Evolutionary conservation across 2,113 vertebrate species (phyloP).

Genomic region (Caloenas nicobarica): DNA sequence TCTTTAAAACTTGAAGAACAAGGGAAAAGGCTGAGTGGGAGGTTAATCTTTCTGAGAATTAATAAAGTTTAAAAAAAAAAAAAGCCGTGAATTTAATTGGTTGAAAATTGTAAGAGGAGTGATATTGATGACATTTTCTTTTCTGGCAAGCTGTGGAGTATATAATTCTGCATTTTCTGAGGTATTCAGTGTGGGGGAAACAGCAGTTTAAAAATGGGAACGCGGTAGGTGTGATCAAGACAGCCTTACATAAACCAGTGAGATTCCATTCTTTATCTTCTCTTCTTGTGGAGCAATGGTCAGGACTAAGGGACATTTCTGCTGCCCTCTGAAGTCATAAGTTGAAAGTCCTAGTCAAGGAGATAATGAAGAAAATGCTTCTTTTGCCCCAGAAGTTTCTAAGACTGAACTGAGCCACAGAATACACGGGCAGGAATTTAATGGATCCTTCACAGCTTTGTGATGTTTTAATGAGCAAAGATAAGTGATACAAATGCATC

Average conservation of each 20-base stretch:
- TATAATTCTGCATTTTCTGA: constrained; percentile 13
- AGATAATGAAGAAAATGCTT: neutral
- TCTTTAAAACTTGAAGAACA: neutral
- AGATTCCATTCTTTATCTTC: neutral
- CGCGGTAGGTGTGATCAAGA: neutral
- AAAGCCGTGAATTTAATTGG: neutral
- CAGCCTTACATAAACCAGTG: neutral
- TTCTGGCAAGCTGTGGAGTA: constrained; percentile 19
- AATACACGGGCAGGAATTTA: neutral
- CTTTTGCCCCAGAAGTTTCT: neutral
- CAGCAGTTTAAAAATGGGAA: constrained; percentile 26
- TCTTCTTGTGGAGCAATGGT: neutral
- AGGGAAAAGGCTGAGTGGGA: neutral
- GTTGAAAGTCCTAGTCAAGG: neutral
- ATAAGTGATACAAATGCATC: constrained; percentile 1
- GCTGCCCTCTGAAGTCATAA: neutral
- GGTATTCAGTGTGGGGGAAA: constrained; percentile 22
- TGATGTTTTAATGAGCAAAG: neutral
- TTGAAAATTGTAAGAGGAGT: neutral
- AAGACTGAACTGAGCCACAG: neutral
- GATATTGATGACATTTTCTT: neutral
- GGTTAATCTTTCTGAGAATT: neutral
- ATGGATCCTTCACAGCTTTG: neutral
- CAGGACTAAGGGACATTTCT: neutral
- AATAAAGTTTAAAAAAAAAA: neutral